A percentile compares a stretch with the other conserved stretches of the same genome.
These are phyloP conservation scores for Pristionchus fissidentatus DNA, from an alignment of 2,888 invertebrate species.

Conservation along the genomic window DNA sequence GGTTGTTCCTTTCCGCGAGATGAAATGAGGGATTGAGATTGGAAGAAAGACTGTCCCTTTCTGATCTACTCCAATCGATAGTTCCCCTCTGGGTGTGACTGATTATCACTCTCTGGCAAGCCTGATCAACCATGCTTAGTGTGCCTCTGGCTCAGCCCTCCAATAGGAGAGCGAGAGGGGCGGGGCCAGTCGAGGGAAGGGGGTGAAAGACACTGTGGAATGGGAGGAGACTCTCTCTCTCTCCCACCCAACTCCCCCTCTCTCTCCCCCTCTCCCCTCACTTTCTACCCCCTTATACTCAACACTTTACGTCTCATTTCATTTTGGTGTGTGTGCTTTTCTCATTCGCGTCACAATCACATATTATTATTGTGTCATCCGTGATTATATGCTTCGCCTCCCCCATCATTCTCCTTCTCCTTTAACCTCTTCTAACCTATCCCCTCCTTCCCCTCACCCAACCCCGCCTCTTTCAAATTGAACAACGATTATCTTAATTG, in stretches of 20 bases:
- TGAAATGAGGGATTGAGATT: conserved; percentile 1
- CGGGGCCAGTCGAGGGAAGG: no score
- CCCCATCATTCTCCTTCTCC: conserved; percentile 47
- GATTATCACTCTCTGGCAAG: not conserved
- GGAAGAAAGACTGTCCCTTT: not conserved
- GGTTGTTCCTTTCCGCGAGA: conserved; percentile 26
- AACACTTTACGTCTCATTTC: conserved; percentile 49
- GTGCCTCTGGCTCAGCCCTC: not conserved
- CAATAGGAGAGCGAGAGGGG: not conserved
- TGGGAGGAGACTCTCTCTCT: not conserved
- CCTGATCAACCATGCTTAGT: conserved; percentile 1
- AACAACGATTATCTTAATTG: conserved; percentile 42
- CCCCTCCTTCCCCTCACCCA: not conserved
- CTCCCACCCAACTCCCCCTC: conserved; percentile 46
- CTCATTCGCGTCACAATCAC: not conserved
- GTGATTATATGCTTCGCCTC: not conserved
- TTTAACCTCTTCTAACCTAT: conserved; percentile 39
- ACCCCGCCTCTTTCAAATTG: conserved; percentile 16
- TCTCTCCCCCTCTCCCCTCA: conserved; percentile 47
- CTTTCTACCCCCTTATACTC: conserved; percentile 36
- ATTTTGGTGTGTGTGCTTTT: conserved; percentile 38
- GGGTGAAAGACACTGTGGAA: not conserved
- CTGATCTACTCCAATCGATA: conserved; percentile 2
- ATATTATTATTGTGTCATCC: conserved; percentile 5
- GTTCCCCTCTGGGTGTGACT: not conserved